Evolutionary conservation across 92 coral and sea anemone genomes (phyloP).

Genomic region (Muricea muricata): DNA sequence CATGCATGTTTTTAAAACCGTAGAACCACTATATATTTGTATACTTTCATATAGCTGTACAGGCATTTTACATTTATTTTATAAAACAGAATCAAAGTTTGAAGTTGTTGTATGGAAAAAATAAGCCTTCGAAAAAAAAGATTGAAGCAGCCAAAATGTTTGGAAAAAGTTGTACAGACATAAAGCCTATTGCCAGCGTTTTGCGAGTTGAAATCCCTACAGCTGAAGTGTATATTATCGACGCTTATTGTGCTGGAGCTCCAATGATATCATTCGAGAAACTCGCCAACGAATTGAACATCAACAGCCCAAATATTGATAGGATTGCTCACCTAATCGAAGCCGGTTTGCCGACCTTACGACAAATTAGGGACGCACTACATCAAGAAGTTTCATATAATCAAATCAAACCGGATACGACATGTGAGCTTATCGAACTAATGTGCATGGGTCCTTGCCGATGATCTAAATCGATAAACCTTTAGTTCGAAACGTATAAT

Average conservation of each 20-base stretch:
- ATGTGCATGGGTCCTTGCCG: no score
- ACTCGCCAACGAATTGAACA: slow-evolving; percentile 24
- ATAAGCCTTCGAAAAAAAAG: slow-evolving; percentile 35
- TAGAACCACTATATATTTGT: no score
- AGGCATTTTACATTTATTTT: not conserved
- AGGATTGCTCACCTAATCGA: slow-evolving; percentile 10
- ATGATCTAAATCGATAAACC: not conserved
- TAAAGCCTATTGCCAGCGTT: slow-evolving; percentile 1
- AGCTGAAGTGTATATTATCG: slow-evolving; percentile 42
- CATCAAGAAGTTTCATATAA: not conserved
- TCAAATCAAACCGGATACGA: slow-evolving; percentile 22
- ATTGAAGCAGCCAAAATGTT: slow-evolving; percentile 25
- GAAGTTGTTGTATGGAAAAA: slow-evolving; percentile 42
- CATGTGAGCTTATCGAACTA: not conserved
- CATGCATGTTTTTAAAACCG: no score
- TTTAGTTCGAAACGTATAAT: not conserved
- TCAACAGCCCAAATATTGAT: not conserved
- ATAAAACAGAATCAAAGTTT: slow-evolving; percentile 27
- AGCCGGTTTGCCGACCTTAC: slow-evolving; percentile 4
- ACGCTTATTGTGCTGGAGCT: slow-evolving; percentile 36
- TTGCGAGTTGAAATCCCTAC: slow-evolving; percentile 33
- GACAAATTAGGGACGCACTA: slow-evolving; percentile 21
- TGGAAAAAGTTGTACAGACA: slow-evolving; percentile 13
- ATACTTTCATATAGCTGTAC: no score
- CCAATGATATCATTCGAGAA: slow-evolving; percentile 23